Percentiles rank a stretch among this genome's conserved stretches.
Conservation (phyloP, 1,140 invertebrate genomes). For the Aphelinus certus region DNA sequence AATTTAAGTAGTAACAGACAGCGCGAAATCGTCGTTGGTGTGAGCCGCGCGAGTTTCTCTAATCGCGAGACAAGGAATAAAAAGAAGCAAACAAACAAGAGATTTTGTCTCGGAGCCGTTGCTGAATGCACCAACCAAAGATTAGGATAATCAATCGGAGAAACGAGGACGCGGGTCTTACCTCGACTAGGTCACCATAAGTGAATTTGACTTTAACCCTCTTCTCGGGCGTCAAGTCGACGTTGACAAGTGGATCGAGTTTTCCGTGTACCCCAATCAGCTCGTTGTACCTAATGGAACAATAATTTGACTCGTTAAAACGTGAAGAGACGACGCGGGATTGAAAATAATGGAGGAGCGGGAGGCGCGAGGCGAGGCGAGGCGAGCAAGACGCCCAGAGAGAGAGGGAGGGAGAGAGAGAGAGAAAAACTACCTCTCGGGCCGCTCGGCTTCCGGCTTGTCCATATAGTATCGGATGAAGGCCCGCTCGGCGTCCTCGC, state of each 20-base stretch:
- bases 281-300: slow-evolving; percentile 76
- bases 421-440: slow-evolving; percentile 70
- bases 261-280: slow-evolving; percentile 84
- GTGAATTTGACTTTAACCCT: slow-evolving; percentile 85
- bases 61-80: not conserved
- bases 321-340: not conserved
- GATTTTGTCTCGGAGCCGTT: no score
- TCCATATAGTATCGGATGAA: slow-evolving; percentile 93
- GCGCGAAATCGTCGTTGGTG: no score
- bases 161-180: slow-evolving; percentile 38
- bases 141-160: slow-evolving; percentile 17
- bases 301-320: not conserved
- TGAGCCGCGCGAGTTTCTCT: no score
- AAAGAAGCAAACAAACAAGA: not conserved
- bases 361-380: not conserved
- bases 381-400: not conserved
- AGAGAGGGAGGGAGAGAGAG: not conserved
- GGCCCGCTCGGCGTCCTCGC: slow-evolving; percentile 91
- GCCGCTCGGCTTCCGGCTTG: slow-evolving; percentile 80
- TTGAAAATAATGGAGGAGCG: not conserved
- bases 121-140: not conserved
- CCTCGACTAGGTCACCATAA: slow-evolving; percentile 79
- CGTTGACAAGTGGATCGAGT: slow-evolving; percentile 85
- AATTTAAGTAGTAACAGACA: no score
- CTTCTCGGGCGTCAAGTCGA: slow-evolving; percentile 86